Evolutionary conservation across 2,113 vertebrate genomes (phyloP).

Genomic region (Istiophorus platypterus): DNA sequence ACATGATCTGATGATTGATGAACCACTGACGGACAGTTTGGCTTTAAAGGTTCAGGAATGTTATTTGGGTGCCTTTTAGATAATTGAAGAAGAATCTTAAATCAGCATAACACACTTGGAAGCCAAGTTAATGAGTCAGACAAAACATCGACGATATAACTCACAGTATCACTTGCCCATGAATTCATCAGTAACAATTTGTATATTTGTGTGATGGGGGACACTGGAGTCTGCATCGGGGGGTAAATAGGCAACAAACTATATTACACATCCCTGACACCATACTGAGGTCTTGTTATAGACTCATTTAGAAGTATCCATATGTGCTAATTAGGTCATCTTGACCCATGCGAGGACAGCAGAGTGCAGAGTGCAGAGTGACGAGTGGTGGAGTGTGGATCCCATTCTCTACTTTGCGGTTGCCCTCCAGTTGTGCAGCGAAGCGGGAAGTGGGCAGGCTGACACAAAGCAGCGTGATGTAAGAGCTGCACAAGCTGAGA

Average conservation of each 20-base stretch:
- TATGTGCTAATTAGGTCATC: constrained; percentile 66
- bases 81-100: too few species aligned
- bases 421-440: constrained; percentile 54
- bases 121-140: background rate
- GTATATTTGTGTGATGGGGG: constrained; percentile 4
- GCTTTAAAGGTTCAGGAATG: too few species aligned
- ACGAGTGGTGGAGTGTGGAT: constrained; percentile 29
- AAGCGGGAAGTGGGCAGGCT: constrained; percentile 41
- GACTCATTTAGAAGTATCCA: constrained; percentile 41
- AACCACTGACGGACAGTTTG: background rate
- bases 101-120: too few species aligned
- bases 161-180: background rate
- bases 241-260: constrained; percentile 36
- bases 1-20: background rate
- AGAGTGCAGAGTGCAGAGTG: constrained; percentile 30
- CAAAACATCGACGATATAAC: constrained; percentile 13
- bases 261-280: constrained; percentile 14
- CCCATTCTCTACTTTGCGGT: constrained; percentile 27
- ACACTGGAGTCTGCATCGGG: constrained; percentile 2
- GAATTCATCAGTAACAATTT: background rate
- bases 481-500: constrained; percentile 54
- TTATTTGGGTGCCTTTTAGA: too few species aligned
- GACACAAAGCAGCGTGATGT: constrained; percentile 61
- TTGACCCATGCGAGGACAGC: constrained; percentile 46
- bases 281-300: constrained; percentile 44